Evolutionary conservation across 2,113 vertebrate genomes (phyloP).

Genomic region (Boleophthalmus pectinirostris): DNA sequence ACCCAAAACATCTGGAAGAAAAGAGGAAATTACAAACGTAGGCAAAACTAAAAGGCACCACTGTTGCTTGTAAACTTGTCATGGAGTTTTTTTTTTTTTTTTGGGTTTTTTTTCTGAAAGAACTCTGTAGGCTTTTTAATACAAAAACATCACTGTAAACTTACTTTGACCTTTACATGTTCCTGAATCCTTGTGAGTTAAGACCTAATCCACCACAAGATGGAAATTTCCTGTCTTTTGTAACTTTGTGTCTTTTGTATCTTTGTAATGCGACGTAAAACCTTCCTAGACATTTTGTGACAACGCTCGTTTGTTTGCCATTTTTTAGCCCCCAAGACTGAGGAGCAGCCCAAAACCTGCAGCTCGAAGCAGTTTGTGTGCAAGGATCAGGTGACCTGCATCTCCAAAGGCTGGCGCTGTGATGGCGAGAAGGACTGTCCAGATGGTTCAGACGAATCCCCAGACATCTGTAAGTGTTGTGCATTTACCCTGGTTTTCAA

Average conservation of each 20-base stretch:
- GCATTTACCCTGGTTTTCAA: not conserved
- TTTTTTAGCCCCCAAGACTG: slow-evolving; percentile 76
- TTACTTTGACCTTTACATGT: slow-evolving; percentile 52
- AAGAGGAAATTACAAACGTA: slow-evolving; percentile 55
- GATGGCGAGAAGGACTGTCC: slow-evolving; percentile 98
- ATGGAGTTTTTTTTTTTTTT: slow-evolving; percentile 38
- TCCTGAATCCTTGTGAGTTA: slow-evolving; percentile 25
- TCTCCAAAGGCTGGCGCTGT: slow-evolving; percentile 97
- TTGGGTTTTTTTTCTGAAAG: slow-evolving; percentile 47
- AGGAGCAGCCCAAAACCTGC: slow-evolving; percentile 84
- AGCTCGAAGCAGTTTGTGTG: slow-evolving; percentile 97
- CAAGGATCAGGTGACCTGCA: slow-evolving; percentile 95
- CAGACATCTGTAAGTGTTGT: slow-evolving; percentile 90
- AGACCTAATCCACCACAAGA: slow-evolving; percentile 29
- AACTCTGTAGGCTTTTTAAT: slow-evolving; percentile 36
- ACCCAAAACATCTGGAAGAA: slow-evolving; percentile 44
- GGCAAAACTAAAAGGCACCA: slow-evolving; percentile 43
- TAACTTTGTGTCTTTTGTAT: slow-evolving; percentile 2
- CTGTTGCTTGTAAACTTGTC: slow-evolving; percentile 51
- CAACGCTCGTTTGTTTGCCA: slow-evolving; percentile 30
- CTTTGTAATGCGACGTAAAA: not conserved
- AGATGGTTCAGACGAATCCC: slow-evolving; percentile 93
- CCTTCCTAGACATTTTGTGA: slow-evolving; percentile 10
- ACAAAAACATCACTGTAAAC: slow-evolving; percentile 60
- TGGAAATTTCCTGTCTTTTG: slow-evolving; percentile 38